Base-by-base conservation (phyloP, 2,113 vertebrate species). In the Heteronetta atricapilla region DNA sequence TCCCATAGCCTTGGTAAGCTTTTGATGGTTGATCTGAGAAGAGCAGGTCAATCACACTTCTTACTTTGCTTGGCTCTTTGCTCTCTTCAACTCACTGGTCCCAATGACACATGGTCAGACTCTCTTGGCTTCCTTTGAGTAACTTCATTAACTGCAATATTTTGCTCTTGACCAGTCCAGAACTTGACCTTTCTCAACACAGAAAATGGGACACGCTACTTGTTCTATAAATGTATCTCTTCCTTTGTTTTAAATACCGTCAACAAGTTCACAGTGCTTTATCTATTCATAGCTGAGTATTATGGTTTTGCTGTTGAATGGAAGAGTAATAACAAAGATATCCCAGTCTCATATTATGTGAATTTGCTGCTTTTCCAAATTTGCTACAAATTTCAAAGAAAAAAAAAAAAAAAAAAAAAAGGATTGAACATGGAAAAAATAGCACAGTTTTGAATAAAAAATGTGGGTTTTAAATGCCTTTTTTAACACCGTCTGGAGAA, bases 41-140 rank as follows among this genome's bases (percentile, higher is more conserved):
- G 36, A 58, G 36, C 13, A 38, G 22, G 13, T 38, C 70, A 42
- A 9, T 69, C 33, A 33, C 11, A 34, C 5, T 53, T 12, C 33
- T 22, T 36, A 11, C 26, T 82, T 79, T 56, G 29, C 31, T 69
- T 75, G 33, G 26, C 5, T 60, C 20, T 63, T 72, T 25, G 74
- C 42, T 36, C 11, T 23, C 46, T 63, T 75, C 52, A 67, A 1
- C 44, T 55, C 63, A 14, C 40, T 46, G 25, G 6, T 67, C 46
- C 70, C 18, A 31, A 74, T 58, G 36, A 31, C 2, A 0, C 0
- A 0, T 33, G 11, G 15, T 83, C 28, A 66, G 4, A 29, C 4
- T 50, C 2, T 62, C 10, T 36, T 10, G 3, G 2, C 21, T 88
- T 86, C 38, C 19, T 38, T 67, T 40, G 31, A 28, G 50, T 62